phyloP scores from a whole-genome alignment of 2,113 vertebrate genomes.

The Ramphastos sulfuratus region DNA sequence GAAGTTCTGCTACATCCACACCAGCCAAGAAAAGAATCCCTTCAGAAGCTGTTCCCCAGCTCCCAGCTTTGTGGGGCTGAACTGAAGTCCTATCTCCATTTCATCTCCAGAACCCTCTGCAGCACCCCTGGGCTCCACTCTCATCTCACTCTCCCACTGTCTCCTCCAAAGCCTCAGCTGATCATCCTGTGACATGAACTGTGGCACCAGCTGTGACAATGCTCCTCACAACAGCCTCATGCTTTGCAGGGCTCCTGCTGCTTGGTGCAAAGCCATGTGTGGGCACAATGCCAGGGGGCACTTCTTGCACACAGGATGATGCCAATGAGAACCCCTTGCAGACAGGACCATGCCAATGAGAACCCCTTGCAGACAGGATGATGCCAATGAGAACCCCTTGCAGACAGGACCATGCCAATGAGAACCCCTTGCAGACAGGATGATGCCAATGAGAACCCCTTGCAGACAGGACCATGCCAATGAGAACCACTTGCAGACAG shows the following conservation, averaged over 20 bases:
- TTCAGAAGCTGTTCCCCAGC: background rate
- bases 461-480: too few species aligned
- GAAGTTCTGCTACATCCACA: background rate
- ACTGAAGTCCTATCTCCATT: background rate
- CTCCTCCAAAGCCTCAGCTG: background rate
- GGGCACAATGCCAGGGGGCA: background rate
- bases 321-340: too few species aligned
- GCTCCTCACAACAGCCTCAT: accelerated
- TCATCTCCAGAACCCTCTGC: background rate
- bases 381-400: too few species aligned
- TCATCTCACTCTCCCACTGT: accelerated
- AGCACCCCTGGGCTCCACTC: accelerated
- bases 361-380: too few species aligned
- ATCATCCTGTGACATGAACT: accelerated
- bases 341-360: too few species aligned
- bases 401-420: too few species aligned
- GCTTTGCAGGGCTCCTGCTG: background rate
- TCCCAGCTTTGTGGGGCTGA: accelerated
- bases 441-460: too few species aligned
- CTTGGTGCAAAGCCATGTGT: background rate
- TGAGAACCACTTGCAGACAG: too few species aligned
- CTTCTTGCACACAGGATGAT: too few species aligned
- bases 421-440: too few species aligned
- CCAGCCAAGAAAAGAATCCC: accelerated
- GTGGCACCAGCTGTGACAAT: accelerated